Evolutionary conservation across 2,797 vertebrate species (phyloP).

Genomic region (Lagocephalus sceleratus): DNA sequence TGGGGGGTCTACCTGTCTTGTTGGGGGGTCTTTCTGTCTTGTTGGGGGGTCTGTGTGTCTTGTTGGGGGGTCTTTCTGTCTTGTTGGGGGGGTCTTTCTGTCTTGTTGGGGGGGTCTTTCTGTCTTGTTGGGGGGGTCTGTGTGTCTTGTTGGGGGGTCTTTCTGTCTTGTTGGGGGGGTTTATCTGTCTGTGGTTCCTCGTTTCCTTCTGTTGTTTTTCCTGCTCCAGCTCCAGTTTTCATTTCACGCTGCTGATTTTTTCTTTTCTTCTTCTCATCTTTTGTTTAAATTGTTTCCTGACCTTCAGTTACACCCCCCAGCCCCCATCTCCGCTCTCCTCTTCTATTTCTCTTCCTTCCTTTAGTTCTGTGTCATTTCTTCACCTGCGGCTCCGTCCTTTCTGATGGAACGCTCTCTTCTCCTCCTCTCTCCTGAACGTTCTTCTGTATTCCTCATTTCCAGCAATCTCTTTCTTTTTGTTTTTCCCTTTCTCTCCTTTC

Average conservation of each 20-base stretch:
- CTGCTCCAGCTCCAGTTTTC: constrained; percentile 10
- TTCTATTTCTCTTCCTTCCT: not conserved
- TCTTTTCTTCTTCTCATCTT: constrained; percentile 10
- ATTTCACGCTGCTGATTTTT: constrained; percentile 43
- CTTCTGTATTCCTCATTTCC: not conserved
- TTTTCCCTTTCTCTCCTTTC: not conserved
- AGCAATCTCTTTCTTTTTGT: not conserved
- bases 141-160: too few relatives aligned
- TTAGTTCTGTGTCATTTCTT: not conserved
- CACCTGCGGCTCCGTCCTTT: not conserved
- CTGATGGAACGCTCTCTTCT: too few relatives aligned
- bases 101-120: too few relatives aligned
- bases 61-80: too few relatives aligned
- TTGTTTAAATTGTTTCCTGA: constrained; percentile 11
- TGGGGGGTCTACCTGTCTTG: too few relatives aligned
- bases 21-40: too few relatives aligned
- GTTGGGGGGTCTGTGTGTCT: too few relatives aligned
- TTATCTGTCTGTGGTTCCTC: not conserved
- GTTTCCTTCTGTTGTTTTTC: not conserved
- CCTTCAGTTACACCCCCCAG: not conserved
- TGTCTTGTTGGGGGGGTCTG: too few relatives aligned
- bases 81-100: too few relatives aligned
- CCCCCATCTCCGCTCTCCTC: not conserved
- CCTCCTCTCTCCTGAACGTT: too few relatives aligned
- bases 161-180: too few relatives aligned